Conservation (phyloP, 2,797 vertebrate species). For the Coregonus suidteri region DNA sequence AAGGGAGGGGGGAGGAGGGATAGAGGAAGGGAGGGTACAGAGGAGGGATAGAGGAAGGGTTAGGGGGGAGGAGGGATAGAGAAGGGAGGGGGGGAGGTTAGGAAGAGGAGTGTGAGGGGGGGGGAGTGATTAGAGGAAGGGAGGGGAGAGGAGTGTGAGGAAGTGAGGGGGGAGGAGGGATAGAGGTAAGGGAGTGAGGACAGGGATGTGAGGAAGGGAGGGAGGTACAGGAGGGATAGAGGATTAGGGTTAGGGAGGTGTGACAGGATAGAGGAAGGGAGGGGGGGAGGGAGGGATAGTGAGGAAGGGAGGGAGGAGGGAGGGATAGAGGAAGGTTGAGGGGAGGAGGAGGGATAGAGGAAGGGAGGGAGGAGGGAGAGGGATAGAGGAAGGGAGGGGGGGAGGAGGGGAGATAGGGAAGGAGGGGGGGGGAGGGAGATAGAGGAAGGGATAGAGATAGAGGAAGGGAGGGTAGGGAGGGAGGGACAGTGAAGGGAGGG, state of each 20-base stretch:
- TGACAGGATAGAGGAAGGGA: constrained; percentile 7
- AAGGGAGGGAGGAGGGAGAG: constrained; percentile 27
- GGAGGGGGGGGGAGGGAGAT: too few relatives aligned
- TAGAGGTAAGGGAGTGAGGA: constrained; percentile 23
- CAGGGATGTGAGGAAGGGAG: constrained; percentile 4
- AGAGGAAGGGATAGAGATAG: not conserved
- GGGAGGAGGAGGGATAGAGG: too few relatives aligned
- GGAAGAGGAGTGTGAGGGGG: too few relatives aligned
- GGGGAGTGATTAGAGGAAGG: constrained; percentile 26
- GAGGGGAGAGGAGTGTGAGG: too few relatives aligned
- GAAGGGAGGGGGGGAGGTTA: too few relatives aligned
- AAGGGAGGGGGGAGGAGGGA: too few relatives aligned
- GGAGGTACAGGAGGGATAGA: constrained; percentile 18
- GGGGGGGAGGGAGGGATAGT: constrained; percentile 19
- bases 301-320: constrained; percentile 14
- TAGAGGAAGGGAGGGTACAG: too few relatives aligned
- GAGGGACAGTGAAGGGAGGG: not conserved
- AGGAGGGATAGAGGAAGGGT: too few relatives aligned
- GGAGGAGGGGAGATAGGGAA: not conserved
- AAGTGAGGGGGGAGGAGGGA: constrained; percentile 16
- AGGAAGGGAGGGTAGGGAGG: constrained; percentile 10
- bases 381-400: not conserved
- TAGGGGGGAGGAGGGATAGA: too few relatives aligned
- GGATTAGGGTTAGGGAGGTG: too few relatives aligned
- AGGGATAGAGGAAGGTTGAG: constrained; percentile 24